Percentiles rank a stretch among this genome's conserved stretches.
Conservation (phyloP, 2,888 invertebrate species). For the Spisula subtruncata region DNA sequence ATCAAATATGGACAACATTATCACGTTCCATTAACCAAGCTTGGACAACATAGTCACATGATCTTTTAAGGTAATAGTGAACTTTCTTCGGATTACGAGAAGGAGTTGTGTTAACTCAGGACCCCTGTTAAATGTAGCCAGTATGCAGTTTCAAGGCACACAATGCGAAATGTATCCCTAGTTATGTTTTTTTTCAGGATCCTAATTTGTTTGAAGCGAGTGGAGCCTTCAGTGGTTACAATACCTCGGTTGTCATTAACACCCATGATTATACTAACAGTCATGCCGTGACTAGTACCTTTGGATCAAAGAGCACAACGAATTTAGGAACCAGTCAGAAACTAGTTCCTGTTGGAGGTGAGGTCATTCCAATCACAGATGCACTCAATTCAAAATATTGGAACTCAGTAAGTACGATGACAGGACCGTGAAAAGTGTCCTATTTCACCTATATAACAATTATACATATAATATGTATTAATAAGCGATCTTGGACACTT, state of each 20-base stretch:
- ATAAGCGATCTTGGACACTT: no score
- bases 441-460: no score
- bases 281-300: neutral
- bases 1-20: neutral
- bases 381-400: conserved; percentile 30
- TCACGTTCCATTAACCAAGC: neutral
- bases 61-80: no score
- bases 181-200: neutral
- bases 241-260: conserved; percentile 25
- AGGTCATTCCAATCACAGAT: conserved; percentile 42
- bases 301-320: neutral
- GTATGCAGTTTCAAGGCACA: no score
- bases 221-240: neutral
- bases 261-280: conserved; percentile 25
- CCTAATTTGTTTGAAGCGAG: neutral
- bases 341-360: conserved; percentile 35
- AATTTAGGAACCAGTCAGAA: neutral
- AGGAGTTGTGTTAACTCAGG: no score
- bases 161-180: no score
- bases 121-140: no score
- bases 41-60: neutral
- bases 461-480: no score
- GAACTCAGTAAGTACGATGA: conserved; percentile 20
- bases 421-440: no score
- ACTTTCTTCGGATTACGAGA: no score